Conservation (phyloP, 2,797 vertebrate species). For the Meda fulgida region DNA sequence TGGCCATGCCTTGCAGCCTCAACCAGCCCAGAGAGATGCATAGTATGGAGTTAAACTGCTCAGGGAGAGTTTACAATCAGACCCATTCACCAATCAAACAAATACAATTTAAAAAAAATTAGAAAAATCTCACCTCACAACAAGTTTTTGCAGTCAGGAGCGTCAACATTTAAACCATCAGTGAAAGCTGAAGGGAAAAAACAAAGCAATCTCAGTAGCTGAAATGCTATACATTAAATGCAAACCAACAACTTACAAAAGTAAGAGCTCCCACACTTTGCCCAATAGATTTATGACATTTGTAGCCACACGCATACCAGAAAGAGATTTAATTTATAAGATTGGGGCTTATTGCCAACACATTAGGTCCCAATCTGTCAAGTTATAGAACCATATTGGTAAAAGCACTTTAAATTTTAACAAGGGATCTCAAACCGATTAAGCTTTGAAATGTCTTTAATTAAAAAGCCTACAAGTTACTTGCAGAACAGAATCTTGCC, state of each 20-base stretch:
- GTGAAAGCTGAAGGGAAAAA: not conserved
- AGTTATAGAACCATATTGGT: no score
- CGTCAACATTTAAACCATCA: not conserved
- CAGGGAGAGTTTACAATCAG: conserved; percentile 17
- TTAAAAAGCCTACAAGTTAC: no score
- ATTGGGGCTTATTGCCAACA: rapidly evolving
- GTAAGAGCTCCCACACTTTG: not conserved
- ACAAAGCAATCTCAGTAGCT: rapidly evolving
- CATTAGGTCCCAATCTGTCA: no score
- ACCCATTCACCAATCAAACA: not conserved
- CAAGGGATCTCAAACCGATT: no score
- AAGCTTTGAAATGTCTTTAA: no score
- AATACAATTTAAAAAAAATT: no score
- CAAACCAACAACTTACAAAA: not conserved
- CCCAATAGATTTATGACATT: not conserved
- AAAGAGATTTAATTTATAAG: no score
- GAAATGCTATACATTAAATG: no score
- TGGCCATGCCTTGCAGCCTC: no score
- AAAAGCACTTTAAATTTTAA: no score
- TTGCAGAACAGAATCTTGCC: no score
- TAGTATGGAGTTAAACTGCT: not conserved
- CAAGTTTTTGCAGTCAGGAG: no score
- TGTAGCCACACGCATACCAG: not conserved
- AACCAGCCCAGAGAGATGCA: not conserved
- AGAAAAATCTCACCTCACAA: not conserved